Evolutionary conservation across 2,888 invertebrate species (phyloP).

Genomic region (Chrysolina americana): DNA sequence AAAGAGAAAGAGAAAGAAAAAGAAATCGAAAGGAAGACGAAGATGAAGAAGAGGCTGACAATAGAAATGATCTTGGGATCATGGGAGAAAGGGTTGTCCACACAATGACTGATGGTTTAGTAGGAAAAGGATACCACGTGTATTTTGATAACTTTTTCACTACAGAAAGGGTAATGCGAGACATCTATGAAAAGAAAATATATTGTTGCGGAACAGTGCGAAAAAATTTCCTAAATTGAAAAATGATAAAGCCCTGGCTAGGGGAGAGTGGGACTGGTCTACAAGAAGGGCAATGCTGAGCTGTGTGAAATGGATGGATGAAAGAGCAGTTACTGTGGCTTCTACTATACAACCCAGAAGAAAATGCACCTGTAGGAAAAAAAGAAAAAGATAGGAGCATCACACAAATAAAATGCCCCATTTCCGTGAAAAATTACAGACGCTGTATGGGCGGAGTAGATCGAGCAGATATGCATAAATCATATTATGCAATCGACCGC

Average conservation of each 20-base stretch:
- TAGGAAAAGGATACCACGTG: not conserved
- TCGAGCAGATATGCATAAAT: too few relatives aligned
- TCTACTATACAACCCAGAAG: not conserved
- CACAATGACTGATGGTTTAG: not conserved
- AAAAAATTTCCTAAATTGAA: not conserved
- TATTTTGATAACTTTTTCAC: slow-evolving; percentile 8
- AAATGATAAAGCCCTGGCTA: not conserved
- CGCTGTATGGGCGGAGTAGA: not conserved
- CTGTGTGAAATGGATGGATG: not conserved
- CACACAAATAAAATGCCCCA: not conserved
- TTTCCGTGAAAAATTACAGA: not conserved
- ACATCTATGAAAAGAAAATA: not conserved
- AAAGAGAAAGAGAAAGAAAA: too few relatives aligned
- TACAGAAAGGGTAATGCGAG: not conserved
- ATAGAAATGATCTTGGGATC: too few relatives aligned
- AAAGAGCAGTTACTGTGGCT: not conserved
- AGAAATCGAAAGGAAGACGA: too few relatives aligned
- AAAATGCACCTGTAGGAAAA: not conserved
- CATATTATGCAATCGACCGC: too few relatives aligned
- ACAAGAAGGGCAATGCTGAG: not conserved
- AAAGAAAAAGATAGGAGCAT: not conserved
- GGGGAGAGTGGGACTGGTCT: not conserved
- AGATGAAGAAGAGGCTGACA: too few relatives aligned
- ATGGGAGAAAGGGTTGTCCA: not conserved
- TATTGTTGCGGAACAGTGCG: not conserved